A percentile compares a stretch with the other conserved stretches of the same genome.
Evolutionary conservation across 2,113 vertebrate species (phyloP).

Genomic region (Nyctereutes procyonoides): DNA sequence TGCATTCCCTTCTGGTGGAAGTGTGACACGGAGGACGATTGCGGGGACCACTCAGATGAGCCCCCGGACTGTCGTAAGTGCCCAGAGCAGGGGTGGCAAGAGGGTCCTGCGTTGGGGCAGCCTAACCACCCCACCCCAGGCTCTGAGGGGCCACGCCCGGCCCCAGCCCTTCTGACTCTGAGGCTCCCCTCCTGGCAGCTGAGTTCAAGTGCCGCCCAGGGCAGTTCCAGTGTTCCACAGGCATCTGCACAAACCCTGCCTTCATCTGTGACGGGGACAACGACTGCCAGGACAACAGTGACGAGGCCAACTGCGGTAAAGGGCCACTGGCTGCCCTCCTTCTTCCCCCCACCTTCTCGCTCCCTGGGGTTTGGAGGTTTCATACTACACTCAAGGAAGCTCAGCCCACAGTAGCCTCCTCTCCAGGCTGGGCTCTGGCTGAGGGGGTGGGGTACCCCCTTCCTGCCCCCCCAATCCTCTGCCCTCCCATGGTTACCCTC

Average conservation of each 20-base stretch:
- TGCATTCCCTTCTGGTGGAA: constrained; percentile 99
- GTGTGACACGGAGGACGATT: constrained; percentile 98
- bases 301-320: constrained; percentile 97
- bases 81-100: not conserved
- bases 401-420: not conserved
- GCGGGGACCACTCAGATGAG: constrained; percentile 96
- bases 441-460: rapidly evolving
- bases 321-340: not conserved
- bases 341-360: too few relatives aligned
- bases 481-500: rapidly evolving
- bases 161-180: not conserved
- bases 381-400: not conserved
- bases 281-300: constrained; percentile 97
- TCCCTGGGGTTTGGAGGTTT: not conserved
- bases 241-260: constrained; percentile 98
- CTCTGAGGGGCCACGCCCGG: not conserved
- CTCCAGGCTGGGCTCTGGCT: not conserved
- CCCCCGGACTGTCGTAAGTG: constrained; percentile 96
- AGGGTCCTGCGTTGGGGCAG: not conserved
- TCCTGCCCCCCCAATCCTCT: not conserved
- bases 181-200: constrained; percentile 83
- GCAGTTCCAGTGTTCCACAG: constrained; percentile 98
- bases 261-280: constrained; percentile 99
- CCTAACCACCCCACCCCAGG: not conserved
- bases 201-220: constrained; percentile 97